Evolutionary conservation across 2,113 vertebrate species (phyloP).

Genomic region (Xyliphius kryptos): DNA sequence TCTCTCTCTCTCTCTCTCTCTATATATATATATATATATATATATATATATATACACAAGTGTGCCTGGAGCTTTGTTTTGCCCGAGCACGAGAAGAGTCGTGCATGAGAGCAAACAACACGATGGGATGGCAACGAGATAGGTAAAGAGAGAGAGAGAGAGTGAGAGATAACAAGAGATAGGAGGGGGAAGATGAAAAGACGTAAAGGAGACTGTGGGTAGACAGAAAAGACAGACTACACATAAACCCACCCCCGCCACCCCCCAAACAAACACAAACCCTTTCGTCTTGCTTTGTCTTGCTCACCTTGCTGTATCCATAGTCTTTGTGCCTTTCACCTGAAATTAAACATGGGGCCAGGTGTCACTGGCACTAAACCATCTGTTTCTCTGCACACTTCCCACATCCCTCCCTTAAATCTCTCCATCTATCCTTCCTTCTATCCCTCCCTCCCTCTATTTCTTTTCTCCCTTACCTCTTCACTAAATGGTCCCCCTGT

Average conservation of each 20-base stretch:
- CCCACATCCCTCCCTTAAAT: constrained; percentile 39
- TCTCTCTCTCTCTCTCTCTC: too few species aligned
- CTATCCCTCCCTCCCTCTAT: too few species aligned
- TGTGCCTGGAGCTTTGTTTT: constrained; percentile 34
- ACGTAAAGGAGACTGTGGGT: constrained; percentile 1
- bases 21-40: too few species aligned
- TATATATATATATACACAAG: too few species aligned
- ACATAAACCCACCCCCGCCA: not conserved
- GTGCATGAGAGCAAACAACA: constrained; percentile 45
- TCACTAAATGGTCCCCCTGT: constrained; percentile 21
- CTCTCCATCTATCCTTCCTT: too few species aligned
- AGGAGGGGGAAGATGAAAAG: constrained; percentile 14
- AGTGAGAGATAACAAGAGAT: too few species aligned
- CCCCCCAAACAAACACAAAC: too few species aligned
- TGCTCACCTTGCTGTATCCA: constrained; percentile 12
- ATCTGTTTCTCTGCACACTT: constrained; percentile 60
- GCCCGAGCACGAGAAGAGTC: constrained; percentile 22
- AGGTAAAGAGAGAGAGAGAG: too few species aligned
- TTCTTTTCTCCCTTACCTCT: constrained; percentile 9
- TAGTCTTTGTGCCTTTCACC: constrained; percentile 53
- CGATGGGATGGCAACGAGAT: constrained; percentile 44
- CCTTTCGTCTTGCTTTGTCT: too few species aligned
- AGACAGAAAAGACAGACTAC: constrained; percentile 22
- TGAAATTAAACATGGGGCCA: constrained; percentile 66
- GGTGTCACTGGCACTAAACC: constrained; percentile 59